Evolutionary conservation across 1,140 invertebrate species (phyloP).

Genomic region (Trichonephila clavipes): DNA sequence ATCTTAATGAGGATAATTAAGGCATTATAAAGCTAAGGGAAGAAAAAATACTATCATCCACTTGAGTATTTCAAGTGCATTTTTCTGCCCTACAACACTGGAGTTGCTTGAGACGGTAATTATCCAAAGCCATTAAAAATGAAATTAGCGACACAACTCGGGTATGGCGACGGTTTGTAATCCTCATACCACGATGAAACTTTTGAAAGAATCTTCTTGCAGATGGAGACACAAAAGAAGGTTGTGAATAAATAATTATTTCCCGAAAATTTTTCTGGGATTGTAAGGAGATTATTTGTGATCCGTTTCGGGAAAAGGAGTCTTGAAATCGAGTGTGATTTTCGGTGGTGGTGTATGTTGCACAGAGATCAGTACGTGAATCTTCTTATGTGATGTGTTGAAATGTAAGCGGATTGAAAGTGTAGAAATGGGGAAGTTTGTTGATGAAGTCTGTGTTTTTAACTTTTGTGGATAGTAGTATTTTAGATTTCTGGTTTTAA

Average conservation of each 20-base stretch:
- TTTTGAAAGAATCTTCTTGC: neutral
- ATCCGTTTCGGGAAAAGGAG: neutral
- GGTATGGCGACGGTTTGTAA: constrained; percentile 34
- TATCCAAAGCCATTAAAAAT: constrained; percentile 29
- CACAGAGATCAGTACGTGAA: neutral
- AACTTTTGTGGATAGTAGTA: too few relatives aligned
- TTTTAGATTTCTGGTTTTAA: too few relatives aligned
- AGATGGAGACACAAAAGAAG: neutral
- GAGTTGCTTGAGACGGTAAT: neutral
- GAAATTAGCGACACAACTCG: constrained; percentile 10
- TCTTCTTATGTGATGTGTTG: neutral
- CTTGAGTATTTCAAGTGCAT: constrained; percentile 23
- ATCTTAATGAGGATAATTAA: constrained; percentile 49
- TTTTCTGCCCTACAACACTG: neutral
- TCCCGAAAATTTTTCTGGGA: neutral
- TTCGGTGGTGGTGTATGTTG: neutral
- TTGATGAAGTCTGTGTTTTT: too few relatives aligned
- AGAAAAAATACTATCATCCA: constrained; percentile 8
- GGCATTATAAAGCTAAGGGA: constrained; percentile 23
- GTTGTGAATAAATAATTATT: constrained; percentile 18
- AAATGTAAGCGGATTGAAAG: neutral
- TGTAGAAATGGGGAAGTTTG: neutral
- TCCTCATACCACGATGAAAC: constrained; percentile 8
- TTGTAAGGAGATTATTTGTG: neutral
- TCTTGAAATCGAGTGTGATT: neutral